Conservation (phyloP, 37 sponge, comb jelly and placozoan genomes). For the Halichondria panicea region DNA sequence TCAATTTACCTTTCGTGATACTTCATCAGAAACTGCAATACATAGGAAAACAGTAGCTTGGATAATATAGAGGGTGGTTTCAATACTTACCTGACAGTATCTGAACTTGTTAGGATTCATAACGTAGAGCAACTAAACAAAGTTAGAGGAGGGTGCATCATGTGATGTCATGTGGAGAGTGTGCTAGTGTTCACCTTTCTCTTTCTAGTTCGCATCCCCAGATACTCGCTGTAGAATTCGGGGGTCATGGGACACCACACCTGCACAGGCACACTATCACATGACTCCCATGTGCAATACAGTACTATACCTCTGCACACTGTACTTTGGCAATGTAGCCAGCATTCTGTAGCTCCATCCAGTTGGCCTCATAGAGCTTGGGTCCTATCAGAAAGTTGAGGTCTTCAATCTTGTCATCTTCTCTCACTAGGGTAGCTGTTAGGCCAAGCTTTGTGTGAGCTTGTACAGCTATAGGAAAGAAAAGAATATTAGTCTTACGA, state of each 20-base stretch:
- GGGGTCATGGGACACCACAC: conserved; percentile 99
- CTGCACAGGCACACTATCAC: conserved; percentile 8
- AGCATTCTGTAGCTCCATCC: conserved; percentile 96
- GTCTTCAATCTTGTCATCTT: conserved; percentile 97
- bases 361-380: conserved; percentile 97
- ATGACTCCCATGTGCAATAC: background rate
- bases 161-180: background rate
- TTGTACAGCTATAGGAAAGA: conserved; percentile 73
- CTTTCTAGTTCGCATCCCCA: conserved; percentile 80
- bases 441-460: conserved; percentile 98
- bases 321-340: conserved; percentile 97
- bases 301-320: conserved; percentile 87
- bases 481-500: background rate
- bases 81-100: conserved; percentile 75
- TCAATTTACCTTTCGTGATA: conserved; percentile 84
- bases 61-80: background rate
- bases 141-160: background rate
- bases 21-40: conserved; percentile 83
- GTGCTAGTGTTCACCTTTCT: conserved; percentile 63
- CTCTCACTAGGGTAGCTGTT: conserved; percentile 98
- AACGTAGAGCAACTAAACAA: conserved; percentile 86
- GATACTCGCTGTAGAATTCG: conserved; percentile 98
- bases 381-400: conserved; percentile 99
- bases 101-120: conserved; percentile 99
- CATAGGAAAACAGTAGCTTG: background rate